Evolutionary conservation across 1,140 invertebrate genomes (phyloP), one percentile per base, ranked within the genome.

Genomic region (Hyposmocoma kahamanoa): DNA sequence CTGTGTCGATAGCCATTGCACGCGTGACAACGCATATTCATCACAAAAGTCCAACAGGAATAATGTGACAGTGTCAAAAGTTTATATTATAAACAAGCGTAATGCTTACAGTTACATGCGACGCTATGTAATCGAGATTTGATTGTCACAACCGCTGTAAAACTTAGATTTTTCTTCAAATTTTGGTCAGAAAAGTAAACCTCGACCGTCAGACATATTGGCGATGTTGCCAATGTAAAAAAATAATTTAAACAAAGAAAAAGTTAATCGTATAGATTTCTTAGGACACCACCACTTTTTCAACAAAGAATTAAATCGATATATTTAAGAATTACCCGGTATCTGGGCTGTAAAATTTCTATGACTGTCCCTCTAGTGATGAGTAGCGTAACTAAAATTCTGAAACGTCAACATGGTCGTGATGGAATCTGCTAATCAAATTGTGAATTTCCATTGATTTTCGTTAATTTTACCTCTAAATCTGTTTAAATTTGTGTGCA

Each of bases 371-470:
- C 59, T 65, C 77, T 79, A 53, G 50, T 43, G 67, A 30, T 8
- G n/a, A 63, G 42, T 66, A 68, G 58, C 19, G 0, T 17, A 59
- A 70, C 55, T 67, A 74, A 71, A 78, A 63, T 70, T 67, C 51
- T 84, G 78, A 80, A 84, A 84, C 81, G 81, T 84, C 81, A 84
- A 84, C 81, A 82, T 72, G 66, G 72, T 62, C 62, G 67, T 76
- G 67, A 63, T 68, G 65, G 65, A 68, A 73, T 63, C 39, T 68
- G 64, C 43, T 71, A 66, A 68, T 73, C 67, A 68, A 67, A 66
- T 70, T 65, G 67, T 64, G 61, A 66, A 62, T 61, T 68, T 63
- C 47, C 62, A 70, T 57, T 70, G 56, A 72, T 60, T 62, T 67
- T 58, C 50, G 36, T 42, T 53, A 57, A 60, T 53, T 54, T 44